These are phyloP conservation scores for Colius striatus DNA, from an alignment of 2,113 vertebrate species.

Conservation along the genomic window DNA sequence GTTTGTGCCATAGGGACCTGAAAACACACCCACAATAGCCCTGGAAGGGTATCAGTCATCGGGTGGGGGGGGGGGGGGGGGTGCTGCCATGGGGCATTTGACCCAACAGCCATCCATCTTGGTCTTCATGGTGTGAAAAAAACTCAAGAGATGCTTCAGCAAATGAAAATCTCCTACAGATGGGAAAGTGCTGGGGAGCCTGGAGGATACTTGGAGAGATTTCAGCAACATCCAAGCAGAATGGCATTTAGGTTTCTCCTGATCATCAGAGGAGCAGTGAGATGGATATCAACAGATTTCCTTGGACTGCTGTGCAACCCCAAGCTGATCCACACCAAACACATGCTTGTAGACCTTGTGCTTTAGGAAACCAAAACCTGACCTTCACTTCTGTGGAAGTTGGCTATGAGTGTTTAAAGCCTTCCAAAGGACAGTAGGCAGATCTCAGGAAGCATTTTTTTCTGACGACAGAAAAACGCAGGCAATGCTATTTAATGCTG, in stretches of 20 bases:
- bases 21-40: neutral
- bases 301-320: neutral
- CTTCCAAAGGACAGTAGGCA: neutral
- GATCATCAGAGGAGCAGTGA: neutral
- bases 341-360: neutral
- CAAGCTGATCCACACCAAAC: neutral
- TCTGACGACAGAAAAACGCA: neutral
- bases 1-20: neutral
- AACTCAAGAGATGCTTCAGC: neutral
- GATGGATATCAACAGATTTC: neutral
- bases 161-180: neutral
- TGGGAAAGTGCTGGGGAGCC: neutral
- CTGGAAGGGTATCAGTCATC: neutral
- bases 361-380: neutral
- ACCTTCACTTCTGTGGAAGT: neutral
- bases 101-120: neutral
- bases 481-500: neutral
- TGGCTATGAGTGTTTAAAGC: neutral
- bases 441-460: neutral
- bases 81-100: neutral
- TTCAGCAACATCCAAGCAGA: neutral
- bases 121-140: neutral
- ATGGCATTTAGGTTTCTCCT: neutral
- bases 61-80: too few relatives aligned
- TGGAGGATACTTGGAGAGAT: neutral